phyloP scores from a whole-genome alignment of 2,113 vertebrate genomes.

The Xerus inauris region DNA sequence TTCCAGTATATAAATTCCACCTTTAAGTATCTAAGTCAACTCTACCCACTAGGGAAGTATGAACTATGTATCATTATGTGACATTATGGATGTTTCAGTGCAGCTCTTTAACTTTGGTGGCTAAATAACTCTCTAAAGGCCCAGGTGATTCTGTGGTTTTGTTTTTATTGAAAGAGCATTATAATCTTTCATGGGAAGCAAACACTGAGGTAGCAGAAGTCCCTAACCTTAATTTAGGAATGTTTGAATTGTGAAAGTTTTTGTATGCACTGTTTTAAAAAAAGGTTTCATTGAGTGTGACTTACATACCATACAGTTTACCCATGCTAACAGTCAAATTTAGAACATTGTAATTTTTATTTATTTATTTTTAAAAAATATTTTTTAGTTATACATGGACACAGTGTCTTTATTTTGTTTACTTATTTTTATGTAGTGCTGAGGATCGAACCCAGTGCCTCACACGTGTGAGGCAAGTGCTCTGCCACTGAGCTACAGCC shows the following conservation, averaged over 20 bases:
- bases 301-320: neutral
- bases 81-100: neutral
- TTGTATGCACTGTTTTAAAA: neutral
- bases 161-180: neutral
- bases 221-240: neutral
- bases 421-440: no score
- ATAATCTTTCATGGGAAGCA: neutral
- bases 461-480: no score
- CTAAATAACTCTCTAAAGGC: neutral
- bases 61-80: neutral
- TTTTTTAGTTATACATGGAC: no score
- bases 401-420: no score
- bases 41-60: neutral
- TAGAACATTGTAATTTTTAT: no score
- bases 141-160: neutral
- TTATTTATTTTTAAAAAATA: no score
- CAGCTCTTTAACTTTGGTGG: neutral
- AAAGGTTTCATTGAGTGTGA: neutral
- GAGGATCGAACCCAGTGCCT: no score
- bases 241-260: no score
- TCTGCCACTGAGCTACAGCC: no score
- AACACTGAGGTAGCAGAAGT: neutral
- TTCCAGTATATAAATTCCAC: neutral
- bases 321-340: neutral
- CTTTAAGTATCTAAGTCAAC: constrained; percentile 33